A percentile compares a stretch with the other conserved stretches of the same genome.
Evolutionary conservation across 2,888 invertebrate genomes (phyloP).

Genomic region (Campoplex capitator): DNA sequence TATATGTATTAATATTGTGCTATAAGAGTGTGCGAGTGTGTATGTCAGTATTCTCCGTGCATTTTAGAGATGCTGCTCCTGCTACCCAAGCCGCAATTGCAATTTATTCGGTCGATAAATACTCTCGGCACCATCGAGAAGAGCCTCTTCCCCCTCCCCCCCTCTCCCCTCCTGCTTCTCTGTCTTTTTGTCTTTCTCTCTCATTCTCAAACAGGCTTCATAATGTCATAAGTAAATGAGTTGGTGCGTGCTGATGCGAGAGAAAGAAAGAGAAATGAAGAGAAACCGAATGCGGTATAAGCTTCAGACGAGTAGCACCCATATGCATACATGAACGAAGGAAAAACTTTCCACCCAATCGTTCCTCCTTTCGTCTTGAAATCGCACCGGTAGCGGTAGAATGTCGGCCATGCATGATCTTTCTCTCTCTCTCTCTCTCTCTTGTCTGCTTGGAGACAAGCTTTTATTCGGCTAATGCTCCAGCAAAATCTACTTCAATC

Average conservation of each 20-base stretch:
- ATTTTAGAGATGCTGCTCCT: constrained; percentile 60
- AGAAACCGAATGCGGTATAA: constrained; percentile 19
- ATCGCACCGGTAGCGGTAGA: constrained; percentile 50
- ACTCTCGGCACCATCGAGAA: constrained; percentile 72
- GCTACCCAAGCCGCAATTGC: constrained; percentile 74
- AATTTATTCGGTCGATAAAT: constrained; percentile 81
- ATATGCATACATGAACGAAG: constrained; percentile 67
- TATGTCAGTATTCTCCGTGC: constrained; percentile 43
- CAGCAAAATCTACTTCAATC: too few species aligned
- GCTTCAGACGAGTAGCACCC: constrained; percentile 62
- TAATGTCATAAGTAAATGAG: constrained; percentile 75
- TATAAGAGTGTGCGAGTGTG: not conserved
- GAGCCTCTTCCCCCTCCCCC: not conserved
- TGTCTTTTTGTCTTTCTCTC: constrained; percentile 22
- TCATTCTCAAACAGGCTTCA: constrained; percentile 61
- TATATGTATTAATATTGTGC: constrained; percentile 10
- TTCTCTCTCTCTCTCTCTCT: not conserved
- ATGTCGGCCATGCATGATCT: constrained; percentile 31
- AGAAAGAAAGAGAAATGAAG: constrained; percentile 38
- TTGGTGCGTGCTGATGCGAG: constrained; percentile 61
- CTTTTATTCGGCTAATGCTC: too few species aligned
- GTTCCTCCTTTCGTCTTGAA: constrained; percentile 68
- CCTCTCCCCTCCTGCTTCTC: too few species aligned
- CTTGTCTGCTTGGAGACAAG: not conserved
- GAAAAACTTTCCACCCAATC: constrained; percentile 63